Evolutionary conservation across 2,797 vertebrate species (phyloP), one percentile per base, ranked within the genome.

Genomic region (Gadopsis marmoratus): DNA sequence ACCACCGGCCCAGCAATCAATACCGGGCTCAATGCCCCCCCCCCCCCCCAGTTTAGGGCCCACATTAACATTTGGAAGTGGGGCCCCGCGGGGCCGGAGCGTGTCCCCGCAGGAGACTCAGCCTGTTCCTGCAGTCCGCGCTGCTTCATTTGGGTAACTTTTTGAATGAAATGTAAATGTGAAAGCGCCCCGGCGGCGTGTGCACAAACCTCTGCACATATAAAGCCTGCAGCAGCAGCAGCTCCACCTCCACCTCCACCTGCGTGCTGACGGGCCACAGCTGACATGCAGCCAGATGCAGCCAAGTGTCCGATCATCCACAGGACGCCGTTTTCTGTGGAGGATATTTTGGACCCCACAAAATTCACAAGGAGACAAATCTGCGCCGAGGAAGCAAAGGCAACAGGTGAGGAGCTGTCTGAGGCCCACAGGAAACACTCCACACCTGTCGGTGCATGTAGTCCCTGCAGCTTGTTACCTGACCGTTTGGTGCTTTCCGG

Each of bases 341-440:
- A 83, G 48, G 94, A 96, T 55, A 96, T 96, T 47, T 55, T 96
- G 65, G 92, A 95, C 69, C 95, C 95, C 0, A 51, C 37, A 0
- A 96, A 94, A 74, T 96, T 95, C 8, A 94, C 83, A 0, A 58
- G 92, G 53, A 88, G 50, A 33, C 37, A 1, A 1, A 16, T 10
- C 3, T 1, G 37, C 3, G 43, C n/a, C 4, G 69, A 65, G 3
- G 81, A 71, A 2, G 37, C 54, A 4, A 29, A 55, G 33, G 26
- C 43, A 3, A 11, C 78, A 83, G 91, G 93, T 93, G 56, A 81
- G 85, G 50, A 4, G 33, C 39, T 29, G 7, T 16, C 0, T 1
- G 9, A 63, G 29, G 0, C 5, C 45, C 12, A 43, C 12, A 43
- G 16, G 17, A 51, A 6, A 47, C 7, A 26, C n/a, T 19, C 16